Evolutionary conservation across 1,140 invertebrate genomes (phyloP).

Genomic region (Sinonovacula constricta): DNA sequence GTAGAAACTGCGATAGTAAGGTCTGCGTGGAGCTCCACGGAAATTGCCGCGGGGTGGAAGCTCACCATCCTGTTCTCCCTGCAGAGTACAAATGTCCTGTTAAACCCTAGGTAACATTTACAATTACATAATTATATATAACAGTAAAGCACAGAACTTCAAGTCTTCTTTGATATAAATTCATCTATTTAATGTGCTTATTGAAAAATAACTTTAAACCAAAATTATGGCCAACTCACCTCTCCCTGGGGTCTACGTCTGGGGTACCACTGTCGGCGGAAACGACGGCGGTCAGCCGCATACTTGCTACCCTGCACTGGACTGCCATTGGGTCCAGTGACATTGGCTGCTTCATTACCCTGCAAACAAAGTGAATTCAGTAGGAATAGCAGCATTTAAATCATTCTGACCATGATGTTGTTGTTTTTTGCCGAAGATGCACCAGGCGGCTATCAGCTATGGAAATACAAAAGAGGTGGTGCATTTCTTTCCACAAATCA

Average conservation of each 20-base stretch:
- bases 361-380: too few relatives aligned
- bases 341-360: conserved; percentile 97
- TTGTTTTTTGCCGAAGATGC: too few relatives aligned
- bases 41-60: conserved; percentile 1
- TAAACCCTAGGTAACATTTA: neutral
- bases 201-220: neutral
- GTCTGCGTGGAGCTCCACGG: conserved; percentile 12
- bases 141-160: neutral
- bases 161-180: neutral
- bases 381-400: too few relatives aligned
- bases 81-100: neutral
- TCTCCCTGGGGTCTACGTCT: conserved; percentile 76
- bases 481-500: too few relatives aligned
- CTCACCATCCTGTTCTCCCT: conserved; percentile 26
- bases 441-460: too few relatives aligned
- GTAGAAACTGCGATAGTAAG: conserved; percentile 47
- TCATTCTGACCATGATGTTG: too few relatives aligned
- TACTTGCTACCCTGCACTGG: conserved; percentile 97
- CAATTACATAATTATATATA: neutral
- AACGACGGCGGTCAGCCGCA: conserved; percentile 93
- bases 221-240: conserved; percentile 17
- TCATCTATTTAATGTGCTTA: neutral
- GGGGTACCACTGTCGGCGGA: conserved; percentile 82
- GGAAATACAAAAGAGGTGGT: too few relatives aligned
- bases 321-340: conserved; percentile 95